A percentile compares a stretch with the other conserved stretches of the same genome.
phyloP scores from a whole-genome alignment of 2,797 vertebrate species.

The Hydrophis major region DNA sequence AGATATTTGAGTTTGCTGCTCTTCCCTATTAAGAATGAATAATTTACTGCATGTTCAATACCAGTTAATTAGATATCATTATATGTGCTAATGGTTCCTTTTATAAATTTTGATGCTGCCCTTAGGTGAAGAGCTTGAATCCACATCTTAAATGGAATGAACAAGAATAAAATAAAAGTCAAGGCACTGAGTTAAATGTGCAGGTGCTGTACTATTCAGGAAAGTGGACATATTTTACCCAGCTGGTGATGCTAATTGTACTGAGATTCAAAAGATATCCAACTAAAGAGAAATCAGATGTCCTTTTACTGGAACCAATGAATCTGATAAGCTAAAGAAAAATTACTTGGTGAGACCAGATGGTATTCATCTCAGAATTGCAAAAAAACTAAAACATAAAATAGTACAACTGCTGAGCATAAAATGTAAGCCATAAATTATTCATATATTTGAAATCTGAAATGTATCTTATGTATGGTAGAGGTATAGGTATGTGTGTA shows the following conservation, averaged over 20 bases:
- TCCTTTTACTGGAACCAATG: constrained; percentile 18
- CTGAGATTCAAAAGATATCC: constrained; percentile 33
- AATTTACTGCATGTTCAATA: constrained; percentile 43
- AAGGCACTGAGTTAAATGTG: neutral
- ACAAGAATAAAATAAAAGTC: neutral
- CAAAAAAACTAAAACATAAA: neutral
- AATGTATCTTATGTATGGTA: neutral
- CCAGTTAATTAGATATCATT: constrained; percentile 36
- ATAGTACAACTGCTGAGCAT: constrained; percentile 4
- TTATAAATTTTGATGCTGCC: constrained; percentile 24
- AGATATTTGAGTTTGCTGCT: constrained; percentile 1
- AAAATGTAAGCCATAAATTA: constrained; percentile 7
- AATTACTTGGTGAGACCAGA: constrained; percentile 9
- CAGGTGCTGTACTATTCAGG: neutral
- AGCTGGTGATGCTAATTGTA: constrained; percentile 21
- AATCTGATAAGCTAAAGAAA: constrained; percentile 37
- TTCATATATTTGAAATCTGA: neutral
- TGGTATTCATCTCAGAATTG: constrained; percentile 17
- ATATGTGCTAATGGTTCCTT: constrained; percentile 17
- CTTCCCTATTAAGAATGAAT: constrained; percentile 44
- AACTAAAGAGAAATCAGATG: constrained; percentile 19
- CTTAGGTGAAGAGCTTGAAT: neutral
- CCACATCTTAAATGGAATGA: constrained; percentile 20
- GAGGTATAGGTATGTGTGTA: neutral
- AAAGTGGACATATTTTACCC: constrained; percentile 15